Evolutionary conservation across 1,140 invertebrate genomes (phyloP).

Genomic region (Calliopsis andreniformis): DNA sequence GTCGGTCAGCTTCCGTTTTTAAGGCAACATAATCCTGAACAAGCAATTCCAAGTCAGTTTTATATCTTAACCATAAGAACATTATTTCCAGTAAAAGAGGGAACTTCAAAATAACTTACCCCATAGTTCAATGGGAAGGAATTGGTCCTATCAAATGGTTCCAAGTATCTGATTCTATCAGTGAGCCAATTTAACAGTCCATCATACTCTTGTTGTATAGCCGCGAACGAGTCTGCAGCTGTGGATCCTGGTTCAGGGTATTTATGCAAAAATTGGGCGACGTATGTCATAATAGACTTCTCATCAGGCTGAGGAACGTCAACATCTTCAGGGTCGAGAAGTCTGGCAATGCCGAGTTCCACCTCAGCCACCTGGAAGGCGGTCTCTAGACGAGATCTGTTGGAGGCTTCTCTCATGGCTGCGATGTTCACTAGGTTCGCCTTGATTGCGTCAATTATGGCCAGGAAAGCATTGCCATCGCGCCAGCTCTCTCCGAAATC

Average conservation of each 20-base stretch:
- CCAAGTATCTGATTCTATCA: constrained; percentile 87
- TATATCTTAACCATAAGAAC: no score
- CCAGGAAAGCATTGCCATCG: constrained; percentile 97
- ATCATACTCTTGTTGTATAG: constrained; percentile 91
- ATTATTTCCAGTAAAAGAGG: no score
- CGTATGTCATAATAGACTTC: constrained; percentile 99
- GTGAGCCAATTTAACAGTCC: constrained; percentile 90
- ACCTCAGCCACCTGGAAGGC: constrained; percentile 96
- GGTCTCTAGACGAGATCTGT: constrained; percentile 92
- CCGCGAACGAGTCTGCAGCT: constrained; percentile 86
- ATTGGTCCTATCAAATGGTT: constrained; percentile 82
- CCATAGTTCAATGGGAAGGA: constrained; percentile 80
- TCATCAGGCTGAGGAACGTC: constrained; percentile 98
- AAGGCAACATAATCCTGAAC: constrained; percentile 87
- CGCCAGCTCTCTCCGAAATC: constrained; percentile 99
- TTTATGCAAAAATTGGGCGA: constrained; percentile 98
- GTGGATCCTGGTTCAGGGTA: constrained; percentile 91
- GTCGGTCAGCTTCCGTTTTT: constrained; percentile 87
- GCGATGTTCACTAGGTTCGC: constrained; percentile 95
- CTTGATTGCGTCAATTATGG: constrained; percentile 97
- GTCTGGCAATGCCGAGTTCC: constrained; percentile 94
- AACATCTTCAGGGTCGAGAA: constrained; percentile 98
- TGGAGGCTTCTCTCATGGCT: constrained; percentile 88
- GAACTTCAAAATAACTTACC: constrained; percentile 67
- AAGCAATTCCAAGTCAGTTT: constrained; percentile 3